A percentile compares a stretch with the other conserved stretches of the same genome.
Conservation (phyloP, 2,113 vertebrate species). For the Gopherus flavomarginatus region DNA sequence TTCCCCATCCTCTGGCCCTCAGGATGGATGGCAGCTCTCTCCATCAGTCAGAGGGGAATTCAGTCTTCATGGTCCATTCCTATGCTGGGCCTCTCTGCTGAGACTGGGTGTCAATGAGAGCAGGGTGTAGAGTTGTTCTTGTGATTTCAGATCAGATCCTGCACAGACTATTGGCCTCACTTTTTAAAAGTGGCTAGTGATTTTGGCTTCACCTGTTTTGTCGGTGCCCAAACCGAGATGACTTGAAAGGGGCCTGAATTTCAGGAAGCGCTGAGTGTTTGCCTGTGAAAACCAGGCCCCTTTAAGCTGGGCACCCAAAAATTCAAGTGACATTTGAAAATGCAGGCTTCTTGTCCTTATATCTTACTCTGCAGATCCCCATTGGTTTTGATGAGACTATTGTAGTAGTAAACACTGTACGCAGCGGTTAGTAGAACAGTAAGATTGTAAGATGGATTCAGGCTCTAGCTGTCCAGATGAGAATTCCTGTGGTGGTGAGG, state of each 20-base stretch:
- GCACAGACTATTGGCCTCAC: not conserved
- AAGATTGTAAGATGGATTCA: not conserved
- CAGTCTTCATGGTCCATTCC: not conserved
- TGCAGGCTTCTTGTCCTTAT: not conserved
- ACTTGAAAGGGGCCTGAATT: not conserved
- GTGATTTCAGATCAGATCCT: not conserved
- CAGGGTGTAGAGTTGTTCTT: too few relatives aligned
- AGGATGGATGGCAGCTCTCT: not conserved
- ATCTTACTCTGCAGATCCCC: not conserved
- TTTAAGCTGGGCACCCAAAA: not conserved
- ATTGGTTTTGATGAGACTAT: not conserved
- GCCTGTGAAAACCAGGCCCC: not conserved
- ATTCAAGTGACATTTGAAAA: not conserved
- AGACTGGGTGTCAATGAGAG: not conserved
- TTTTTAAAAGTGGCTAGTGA: not conserved
- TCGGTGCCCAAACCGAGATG: too few relatives aligned
- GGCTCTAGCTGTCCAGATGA: not conserved
- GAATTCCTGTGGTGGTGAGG: not conserved
- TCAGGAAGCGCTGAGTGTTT: not conserved
- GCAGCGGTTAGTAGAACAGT: not conserved
- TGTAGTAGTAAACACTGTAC: not conserved
- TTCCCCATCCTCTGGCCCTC: not conserved
- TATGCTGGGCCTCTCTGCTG: not conserved
- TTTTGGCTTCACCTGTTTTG: not conserved
- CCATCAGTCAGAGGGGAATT: too few relatives aligned